Evolutionary conservation across 2,888 invertebrate species (phyloP).

Genomic region (Trileptium ribeirensis): DNA sequence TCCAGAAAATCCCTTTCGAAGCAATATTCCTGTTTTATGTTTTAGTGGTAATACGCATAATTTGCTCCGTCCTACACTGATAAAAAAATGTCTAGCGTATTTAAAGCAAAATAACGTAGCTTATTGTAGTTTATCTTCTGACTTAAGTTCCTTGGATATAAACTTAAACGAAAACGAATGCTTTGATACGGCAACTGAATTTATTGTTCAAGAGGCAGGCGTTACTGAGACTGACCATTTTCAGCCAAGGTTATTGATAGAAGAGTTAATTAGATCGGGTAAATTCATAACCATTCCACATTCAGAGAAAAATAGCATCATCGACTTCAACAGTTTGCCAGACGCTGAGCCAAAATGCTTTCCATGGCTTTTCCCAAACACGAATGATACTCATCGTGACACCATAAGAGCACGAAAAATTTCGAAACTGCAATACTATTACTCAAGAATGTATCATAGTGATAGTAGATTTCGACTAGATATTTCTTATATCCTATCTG

Average conservation of each 20-base stretch:
- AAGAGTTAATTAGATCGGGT: neutral
- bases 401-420: neutral
- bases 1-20: neutral
- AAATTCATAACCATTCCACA: neutral
- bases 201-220: conserved; percentile 3
- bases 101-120: neutral
- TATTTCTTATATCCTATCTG: neutral
- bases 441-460: neutral
- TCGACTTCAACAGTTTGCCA: neutral
- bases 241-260: neutral
- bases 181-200: neutral
- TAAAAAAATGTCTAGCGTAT: neutral
- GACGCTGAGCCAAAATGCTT: neutral
- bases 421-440: neutral
- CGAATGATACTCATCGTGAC: neutral
- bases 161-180: neutral
- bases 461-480: conserved; percentile 6
- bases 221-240: neutral
- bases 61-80: neutral
- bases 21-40: neutral
- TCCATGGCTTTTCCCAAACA: neutral
- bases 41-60: neutral
- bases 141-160: too few species aligned
- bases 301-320: neutral
- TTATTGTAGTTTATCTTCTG: neutral